These are phyloP conservation scores for Numida meleagris DNA, from an alignment of 2,113 vertebrate genomes.

Conservation along the genomic window DNA sequence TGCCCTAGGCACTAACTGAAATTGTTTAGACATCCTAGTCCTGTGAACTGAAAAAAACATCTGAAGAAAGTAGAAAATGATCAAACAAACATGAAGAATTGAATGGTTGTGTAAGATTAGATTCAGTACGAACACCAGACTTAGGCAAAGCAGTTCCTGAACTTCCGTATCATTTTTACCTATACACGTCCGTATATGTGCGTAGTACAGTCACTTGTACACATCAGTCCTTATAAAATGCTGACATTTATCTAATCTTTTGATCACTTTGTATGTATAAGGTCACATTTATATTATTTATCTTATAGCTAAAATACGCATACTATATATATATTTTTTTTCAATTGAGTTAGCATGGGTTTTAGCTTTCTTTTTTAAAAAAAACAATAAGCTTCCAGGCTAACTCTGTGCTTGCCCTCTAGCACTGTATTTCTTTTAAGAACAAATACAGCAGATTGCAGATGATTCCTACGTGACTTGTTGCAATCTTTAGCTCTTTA, in stretches of 20 bases:
- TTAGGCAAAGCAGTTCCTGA: background rate
- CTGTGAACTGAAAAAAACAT: background rate
- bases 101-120: conserved; percentile 19
- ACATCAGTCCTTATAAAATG: background rate
- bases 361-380: background rate
- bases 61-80: background rate
- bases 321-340: background rate
- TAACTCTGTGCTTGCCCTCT: background rate
- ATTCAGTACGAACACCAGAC: background rate
- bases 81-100: background rate
- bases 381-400: background rate
- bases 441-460: background rate
- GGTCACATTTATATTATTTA: background rate
- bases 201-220: background rate
- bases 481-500: conserved; percentile 60
- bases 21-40: background rate
- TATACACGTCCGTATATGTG: accelerated
- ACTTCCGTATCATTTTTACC: background rate
- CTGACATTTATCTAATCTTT: background rate
- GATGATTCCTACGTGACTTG: background rate
- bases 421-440: background rate
- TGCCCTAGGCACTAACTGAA: background rate
- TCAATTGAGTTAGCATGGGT: background rate
- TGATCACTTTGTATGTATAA: background rate
- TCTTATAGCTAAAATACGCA: background rate